Conservation (phyloP, 2,888 invertebrate genomes). For the Monoplex corrugatus region DNA sequence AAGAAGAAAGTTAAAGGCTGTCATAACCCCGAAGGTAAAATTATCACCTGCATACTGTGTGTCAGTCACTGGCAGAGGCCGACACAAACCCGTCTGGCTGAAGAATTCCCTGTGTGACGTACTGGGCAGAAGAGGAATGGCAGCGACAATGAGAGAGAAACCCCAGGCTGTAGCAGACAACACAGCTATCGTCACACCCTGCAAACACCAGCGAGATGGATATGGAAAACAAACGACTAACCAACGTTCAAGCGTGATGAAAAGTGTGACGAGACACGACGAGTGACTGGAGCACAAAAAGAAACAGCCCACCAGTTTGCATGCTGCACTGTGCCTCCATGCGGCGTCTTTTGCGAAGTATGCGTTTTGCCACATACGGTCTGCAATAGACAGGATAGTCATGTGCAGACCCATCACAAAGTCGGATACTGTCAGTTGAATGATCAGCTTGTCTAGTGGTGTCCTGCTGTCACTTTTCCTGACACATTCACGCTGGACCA, state of each 20-base stretch:
- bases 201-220: neutral
- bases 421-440: neutral
- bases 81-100: slow-evolving; percentile 71
- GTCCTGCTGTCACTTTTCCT: neutral
- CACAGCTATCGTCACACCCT: neutral
- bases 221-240: neutral
- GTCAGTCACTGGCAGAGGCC: slow-evolving; percentile 76
- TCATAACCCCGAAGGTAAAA: neutral
- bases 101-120: slow-evolving; percentile 52
- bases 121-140: slow-evolving; percentile 73
- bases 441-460: neutral
- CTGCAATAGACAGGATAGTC: neutral
- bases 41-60: neutral
- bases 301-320: neutral
- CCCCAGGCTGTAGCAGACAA: neutral
- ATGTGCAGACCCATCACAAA: neutral
- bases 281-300: neutral
- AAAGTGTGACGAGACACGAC: neutral
- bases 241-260: neutral
- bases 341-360: neutral
- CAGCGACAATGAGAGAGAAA: slow-evolving; percentile 63
- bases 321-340: neutral
- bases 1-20: neutral
- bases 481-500: neutral
- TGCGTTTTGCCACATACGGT: neutral